Conservation (phyloP, 2,888 invertebrate genomes). For the Trachelus stipa region DNA sequence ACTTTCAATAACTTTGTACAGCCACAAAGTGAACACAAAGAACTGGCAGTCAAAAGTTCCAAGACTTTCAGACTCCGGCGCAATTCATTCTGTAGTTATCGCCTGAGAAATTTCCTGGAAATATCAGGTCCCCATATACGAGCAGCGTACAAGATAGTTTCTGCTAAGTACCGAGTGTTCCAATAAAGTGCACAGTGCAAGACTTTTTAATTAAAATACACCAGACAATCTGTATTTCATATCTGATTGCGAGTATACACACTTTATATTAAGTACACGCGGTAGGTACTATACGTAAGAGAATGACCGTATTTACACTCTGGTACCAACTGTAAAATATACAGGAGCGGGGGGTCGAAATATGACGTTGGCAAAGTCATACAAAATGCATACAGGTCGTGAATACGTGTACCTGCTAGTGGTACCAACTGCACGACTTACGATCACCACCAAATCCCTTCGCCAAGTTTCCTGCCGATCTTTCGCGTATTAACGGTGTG, state of each 20-base stretch:
- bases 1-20: background rate
- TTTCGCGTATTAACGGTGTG: slow-evolving; percentile 3
- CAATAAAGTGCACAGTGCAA: background rate
- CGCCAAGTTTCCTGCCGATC: background rate
- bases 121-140: background rate
- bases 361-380: background rate
- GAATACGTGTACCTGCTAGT: background rate
- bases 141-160: background rate
- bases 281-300: background rate
- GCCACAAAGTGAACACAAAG: background rate
- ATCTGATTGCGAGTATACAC: background rate
- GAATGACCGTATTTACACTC: background rate
- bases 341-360: background rate
- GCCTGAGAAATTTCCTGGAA: background rate
- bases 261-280: background rate
- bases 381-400: background rate
- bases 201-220: background rate
- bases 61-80: background rate
- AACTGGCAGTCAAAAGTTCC: background rate
- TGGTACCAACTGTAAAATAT: background rate
- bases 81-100: background rate
- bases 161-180: background rate
- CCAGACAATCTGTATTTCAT: background rate
- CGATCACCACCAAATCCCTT: background rate
- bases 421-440: background rate